Evolutionary conservation across 1,140 invertebrate species (phyloP).

Genomic region (Neodiprion fabricii): DNA sequence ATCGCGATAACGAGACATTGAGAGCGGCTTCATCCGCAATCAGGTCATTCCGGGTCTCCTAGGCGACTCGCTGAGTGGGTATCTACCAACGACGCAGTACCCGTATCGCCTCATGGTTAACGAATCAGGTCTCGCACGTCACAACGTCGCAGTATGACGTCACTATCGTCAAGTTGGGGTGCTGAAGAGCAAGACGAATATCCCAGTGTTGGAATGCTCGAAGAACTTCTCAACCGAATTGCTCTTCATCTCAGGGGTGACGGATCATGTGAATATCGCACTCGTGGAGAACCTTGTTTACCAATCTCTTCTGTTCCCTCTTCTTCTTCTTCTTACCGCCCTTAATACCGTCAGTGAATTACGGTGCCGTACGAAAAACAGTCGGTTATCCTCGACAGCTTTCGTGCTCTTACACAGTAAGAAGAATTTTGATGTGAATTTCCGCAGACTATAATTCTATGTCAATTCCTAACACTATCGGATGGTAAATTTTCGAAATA

Average conservation of each 20-base stretch:
- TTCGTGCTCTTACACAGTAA: too few relatives aligned
- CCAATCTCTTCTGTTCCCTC: too few relatives aligned
- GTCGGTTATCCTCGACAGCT: too few relatives aligned
- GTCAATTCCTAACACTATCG: too few relatives aligned
- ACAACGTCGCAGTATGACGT: neutral
- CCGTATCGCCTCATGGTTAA: neutral
- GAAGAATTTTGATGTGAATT: too few relatives aligned
- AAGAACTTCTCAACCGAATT: constrained; percentile 6
- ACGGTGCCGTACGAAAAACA: too few relatives aligned
- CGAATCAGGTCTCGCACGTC: neutral
- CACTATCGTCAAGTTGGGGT: neutral
- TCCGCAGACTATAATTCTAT: too few relatives aligned
- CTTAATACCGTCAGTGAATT: too few relatives aligned
- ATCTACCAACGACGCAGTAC: constrained; percentile 10
- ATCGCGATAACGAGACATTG: constrained; percentile 35
- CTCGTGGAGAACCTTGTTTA: neutral
- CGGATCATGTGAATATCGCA: neutral
- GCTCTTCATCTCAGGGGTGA: neutral
- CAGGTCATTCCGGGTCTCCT: constrained; percentile 28
- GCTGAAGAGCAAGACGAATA: neutral
- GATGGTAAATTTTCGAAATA: too few relatives aligned
- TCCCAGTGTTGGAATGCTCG: neutral
- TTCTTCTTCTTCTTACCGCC: too few relatives aligned
- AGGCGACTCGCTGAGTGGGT: constrained; percentile 1
- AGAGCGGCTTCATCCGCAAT: constrained; percentile 30